Percentiles rank a stretch among this genome's conserved stretches.
Conservation (phyloP, 2,797 vertebrate species). For the Danionella dracula region DNA sequence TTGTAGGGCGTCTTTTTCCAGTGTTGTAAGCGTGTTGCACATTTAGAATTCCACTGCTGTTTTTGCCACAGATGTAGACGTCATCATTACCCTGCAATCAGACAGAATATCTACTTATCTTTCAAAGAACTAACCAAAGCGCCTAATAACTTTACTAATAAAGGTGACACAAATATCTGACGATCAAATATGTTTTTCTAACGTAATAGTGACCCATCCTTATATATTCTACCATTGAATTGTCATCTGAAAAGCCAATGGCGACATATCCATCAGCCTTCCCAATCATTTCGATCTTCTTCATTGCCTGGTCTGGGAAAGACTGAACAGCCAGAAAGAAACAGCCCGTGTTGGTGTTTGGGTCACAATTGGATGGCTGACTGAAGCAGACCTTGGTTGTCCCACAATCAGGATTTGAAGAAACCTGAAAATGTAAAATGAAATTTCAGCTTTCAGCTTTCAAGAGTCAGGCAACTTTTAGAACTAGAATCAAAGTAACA, state of each 20-base stretch:
- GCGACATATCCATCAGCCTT: slow-evolving; percentile 63
- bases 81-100: slow-evolving; percentile 70
- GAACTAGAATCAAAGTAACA: too few species aligned
- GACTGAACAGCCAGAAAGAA: slow-evolving; percentile 63
- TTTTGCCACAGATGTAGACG: slow-evolving; percentile 66
- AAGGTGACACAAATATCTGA: too few species aligned
- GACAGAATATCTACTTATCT: too few species aligned
- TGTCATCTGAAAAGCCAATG: slow-evolving; percentile 74
- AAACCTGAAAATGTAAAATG: slow-evolving; percentile 9
- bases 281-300: slow-evolving; percentile 63
- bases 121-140: background rate
- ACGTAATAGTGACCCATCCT: too few species aligned
- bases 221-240: slow-evolving; percentile 60
- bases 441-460: background rate
- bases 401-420: slow-evolving; percentile 58
- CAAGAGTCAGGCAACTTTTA: background rate
- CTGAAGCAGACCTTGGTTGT: slow-evolving; percentile 66
- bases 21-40: slow-evolving; percentile 63
- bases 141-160: too few species aligned
- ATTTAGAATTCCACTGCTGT: slow-evolving; percentile 33
- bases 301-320: background rate
- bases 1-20: slow-evolving; percentile 44
- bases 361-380: slow-evolving; percentile 59
- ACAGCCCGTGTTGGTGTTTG: slow-evolving; percentile 49
- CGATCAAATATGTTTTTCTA: too few species aligned